Conservation (phyloP, 2,888 invertebrate species). For the Epicampocera succincta region DNA sequence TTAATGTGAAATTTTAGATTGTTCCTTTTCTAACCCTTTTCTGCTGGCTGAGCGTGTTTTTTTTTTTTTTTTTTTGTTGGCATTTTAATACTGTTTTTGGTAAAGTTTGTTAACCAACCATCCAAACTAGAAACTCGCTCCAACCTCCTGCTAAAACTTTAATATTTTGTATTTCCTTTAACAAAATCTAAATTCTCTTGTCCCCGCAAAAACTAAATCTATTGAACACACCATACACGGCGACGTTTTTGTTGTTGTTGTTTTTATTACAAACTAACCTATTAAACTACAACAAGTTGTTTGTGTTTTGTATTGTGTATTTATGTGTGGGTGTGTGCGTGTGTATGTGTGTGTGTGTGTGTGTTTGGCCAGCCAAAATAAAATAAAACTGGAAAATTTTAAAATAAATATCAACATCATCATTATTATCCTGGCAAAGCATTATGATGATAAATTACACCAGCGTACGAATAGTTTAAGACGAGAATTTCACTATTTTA, state of each 20-base stretch:
- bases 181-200: background rate
- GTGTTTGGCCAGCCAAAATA: slow-evolving; percentile 52
- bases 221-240: slow-evolving; percentile 44
- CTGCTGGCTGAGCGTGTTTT: slow-evolving; percentile 3
- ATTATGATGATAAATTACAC: slow-evolving; percentile 44
- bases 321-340: slow-evolving; percentile 17
- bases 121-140: slow-evolving; percentile 40
- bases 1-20: slow-evolving; percentile 65
- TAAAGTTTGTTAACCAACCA: slow-evolving; percentile 52
- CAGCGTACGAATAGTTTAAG: slow-evolving; percentile 25
- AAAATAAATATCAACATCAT: slow-evolving; percentile 58
- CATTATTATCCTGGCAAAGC: slow-evolving; percentile 26
- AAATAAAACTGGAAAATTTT: slow-evolving; percentile 53
- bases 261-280: slow-evolving; percentile 50
- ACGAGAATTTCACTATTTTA: slow-evolving; percentile 3
- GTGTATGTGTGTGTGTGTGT: background rate
- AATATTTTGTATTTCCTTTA: slow-evolving; percentile 14
- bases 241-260: background rate
- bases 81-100: slow-evolving; percentile 56
- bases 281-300: slow-evolving; percentile 59
- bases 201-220: slow-evolving; percentile 34
- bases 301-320: slow-evolving; percentile 3
- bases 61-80: background rate
- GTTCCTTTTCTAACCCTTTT: slow-evolving; percentile 54
- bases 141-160: slow-evolving; percentile 2